Evolutionary conservation across 1,140 invertebrate genomes (phyloP).

Genomic region (Drosophila bocki): DNA sequence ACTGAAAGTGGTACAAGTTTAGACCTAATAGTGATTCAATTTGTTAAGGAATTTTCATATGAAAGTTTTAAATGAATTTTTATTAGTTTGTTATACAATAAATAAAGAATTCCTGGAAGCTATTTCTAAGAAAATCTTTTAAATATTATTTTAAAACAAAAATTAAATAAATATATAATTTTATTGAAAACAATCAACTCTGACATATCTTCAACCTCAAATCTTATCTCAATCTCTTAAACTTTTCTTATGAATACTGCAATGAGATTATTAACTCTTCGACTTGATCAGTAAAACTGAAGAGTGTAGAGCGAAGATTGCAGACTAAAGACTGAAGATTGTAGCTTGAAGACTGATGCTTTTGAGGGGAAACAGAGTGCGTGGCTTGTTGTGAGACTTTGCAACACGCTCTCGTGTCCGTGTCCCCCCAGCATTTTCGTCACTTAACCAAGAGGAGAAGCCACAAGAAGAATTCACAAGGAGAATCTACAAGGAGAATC

Average conservation of each 20-base stretch:
- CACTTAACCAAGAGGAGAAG: slow-evolving; percentile 21
- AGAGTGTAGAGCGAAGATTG: slow-evolving; percentile 2
- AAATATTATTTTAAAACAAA: neutral
- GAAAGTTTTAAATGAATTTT: no score
- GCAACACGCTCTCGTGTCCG: slow-evolving; percentile 42
- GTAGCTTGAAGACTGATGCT: neutral
- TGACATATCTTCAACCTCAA: neutral
- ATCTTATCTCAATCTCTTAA: neutral
- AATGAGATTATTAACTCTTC: slow-evolving; percentile 31
- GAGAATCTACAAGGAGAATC: slow-evolving; percentile 15
- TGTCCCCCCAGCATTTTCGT: slow-evolving; percentile 35
- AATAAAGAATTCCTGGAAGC: neutral
- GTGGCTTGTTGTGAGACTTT: slow-evolving; percentile 50
- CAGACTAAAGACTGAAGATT: neutral
- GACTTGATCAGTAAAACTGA: slow-evolving; percentile 9
- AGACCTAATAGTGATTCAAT: neutral
- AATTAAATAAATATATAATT: neutral
- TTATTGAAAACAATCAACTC: neutral
- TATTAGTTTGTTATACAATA: neutral
- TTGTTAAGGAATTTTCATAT: neutral
- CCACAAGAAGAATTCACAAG: slow-evolving; percentile 6
- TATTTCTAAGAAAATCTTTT: neutral
- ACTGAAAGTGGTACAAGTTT: neutral
- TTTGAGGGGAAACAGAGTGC: slow-evolving; percentile 19
- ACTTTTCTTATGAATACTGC: slow-evolving; percentile 2